Base-by-base conservation (phyloP, 1,140 invertebrate species). In the Epicauta chinensis region DNA sequence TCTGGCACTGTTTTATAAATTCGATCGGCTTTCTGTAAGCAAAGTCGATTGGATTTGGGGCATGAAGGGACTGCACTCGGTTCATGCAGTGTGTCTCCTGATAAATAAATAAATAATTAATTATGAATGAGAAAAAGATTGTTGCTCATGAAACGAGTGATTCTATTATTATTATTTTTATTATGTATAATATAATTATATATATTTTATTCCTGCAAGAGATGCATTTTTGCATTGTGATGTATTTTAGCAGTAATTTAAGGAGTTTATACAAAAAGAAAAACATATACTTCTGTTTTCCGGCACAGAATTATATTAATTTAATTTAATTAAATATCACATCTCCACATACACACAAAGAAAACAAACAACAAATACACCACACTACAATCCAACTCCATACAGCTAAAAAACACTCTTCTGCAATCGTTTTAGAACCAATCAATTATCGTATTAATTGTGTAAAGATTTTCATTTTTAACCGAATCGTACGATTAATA, bases 171-270 rank as follows among this genome's bases (percentile, higher is more conserved):
- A 23, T 23, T 23, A 23, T 23, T 76, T 77, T 78, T 78, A 75
- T 79, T 80, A 78, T 81, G 79, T 82, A 75, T 64, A 73, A 76
- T 75, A 77, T 82, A 81, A 81, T 75, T 78, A 78, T 82, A 82
- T n/a, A n/a, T 84, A 82, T 82, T 83, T 81, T 83, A 83, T 82
- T 82, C 77, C 79, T 81, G 80, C 80, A 81, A n/a, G 10, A 34
- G 77, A 82, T 81, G 80, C 81, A 81, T 79, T 79, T 60, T 83
- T 83, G 81, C 82, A 81, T 83, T 81, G 81, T 83, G 81, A 83
- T 83, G 79, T 83, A 82, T 82, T 83, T 83, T 83, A 83, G 82
- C 81, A 76, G 77, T 83, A 80, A 79, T 78, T 77, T 78, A 77
- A 77, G n/a, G n/a, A n/a, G n/a, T n/a, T n/a, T 23, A 23, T 23